These are phyloP conservation scores for Ips typographus DNA, from an alignment of 1,140 invertebrate genomes.

Conservation along the genomic window DNA sequence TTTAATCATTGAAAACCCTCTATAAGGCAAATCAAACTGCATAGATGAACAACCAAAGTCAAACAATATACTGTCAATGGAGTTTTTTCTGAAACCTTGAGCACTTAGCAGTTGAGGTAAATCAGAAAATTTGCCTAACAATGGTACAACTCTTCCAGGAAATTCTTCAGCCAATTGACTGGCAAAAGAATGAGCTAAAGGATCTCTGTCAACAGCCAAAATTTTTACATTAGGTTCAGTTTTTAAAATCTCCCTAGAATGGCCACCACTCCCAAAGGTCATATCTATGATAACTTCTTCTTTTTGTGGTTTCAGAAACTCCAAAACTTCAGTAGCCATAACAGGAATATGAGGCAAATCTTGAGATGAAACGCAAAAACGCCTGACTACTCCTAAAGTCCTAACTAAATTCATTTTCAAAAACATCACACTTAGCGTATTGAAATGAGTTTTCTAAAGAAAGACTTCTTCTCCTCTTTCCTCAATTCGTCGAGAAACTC, in stretches of 20 bases:
- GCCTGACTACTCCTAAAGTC: neutral
- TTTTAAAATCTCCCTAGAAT: slow-evolving; percentile 67
- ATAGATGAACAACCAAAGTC: slow-evolving; percentile 96
- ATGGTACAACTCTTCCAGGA: slow-evolving; percentile 70
- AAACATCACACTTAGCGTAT: neutral
- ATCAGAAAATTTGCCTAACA: slow-evolving; percentile 87
- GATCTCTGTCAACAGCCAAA: slow-evolving; percentile 88
- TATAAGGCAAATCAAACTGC: slow-evolving; percentile 79
- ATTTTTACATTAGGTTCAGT: slow-evolving; percentile 59
- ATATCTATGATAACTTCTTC: slow-evolving; percentile 72
- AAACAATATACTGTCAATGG: slow-evolving; percentile 85
- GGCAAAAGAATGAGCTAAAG: slow-evolving; percentile 70
- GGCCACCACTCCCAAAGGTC: slow-evolving; percentile 95
- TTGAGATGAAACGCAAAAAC: no score
- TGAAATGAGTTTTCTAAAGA: slow-evolving; percentile 56
- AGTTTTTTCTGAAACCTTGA: slow-evolving; percentile 61
- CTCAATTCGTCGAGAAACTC: slow-evolving; percentile 67
- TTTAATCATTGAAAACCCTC: slow-evolving; percentile 84
- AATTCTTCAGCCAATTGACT: slow-evolving; percentile 63
- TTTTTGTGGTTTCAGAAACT: slow-evolving; percentile 64
- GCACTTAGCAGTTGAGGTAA: slow-evolving; percentile 67
- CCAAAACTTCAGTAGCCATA: slow-evolving; percentile 68
- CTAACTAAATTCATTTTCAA: slow-evolving; percentile 28
- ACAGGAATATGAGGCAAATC: slow-evolving; percentile 65
- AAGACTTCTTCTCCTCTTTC: slow-evolving; percentile 60